These are phyloP conservation scores for Bellardia pandia DNA, from an alignment of 2,888 invertebrate species.

Conservation along the genomic window DNA sequence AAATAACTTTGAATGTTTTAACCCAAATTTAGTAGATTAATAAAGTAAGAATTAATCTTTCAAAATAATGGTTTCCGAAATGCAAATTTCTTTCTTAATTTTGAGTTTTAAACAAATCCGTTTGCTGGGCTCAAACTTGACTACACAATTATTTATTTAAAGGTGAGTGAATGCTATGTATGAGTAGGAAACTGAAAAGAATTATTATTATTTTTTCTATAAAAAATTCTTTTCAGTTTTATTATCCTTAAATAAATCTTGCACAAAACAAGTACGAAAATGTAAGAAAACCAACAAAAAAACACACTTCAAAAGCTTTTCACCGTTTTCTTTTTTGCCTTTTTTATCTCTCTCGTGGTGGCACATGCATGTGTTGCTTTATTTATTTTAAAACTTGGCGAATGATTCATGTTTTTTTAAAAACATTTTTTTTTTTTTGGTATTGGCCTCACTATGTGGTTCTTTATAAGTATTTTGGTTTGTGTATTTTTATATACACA, in stretches of 20 bases:
- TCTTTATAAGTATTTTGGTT: conserved; percentile 33
- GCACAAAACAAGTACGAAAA: background rate
- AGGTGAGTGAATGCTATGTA: background rate
- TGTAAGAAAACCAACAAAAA: background rate
- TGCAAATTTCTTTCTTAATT: background rate
- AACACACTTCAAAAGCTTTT: conserved; percentile 58
- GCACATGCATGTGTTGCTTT: conserved; percentile 29
- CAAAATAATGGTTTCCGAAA: too few relatives aligned
- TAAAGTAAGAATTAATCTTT: too few relatives aligned
- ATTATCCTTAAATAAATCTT: conserved; percentile 56
- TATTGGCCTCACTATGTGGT: conserved; percentile 57
- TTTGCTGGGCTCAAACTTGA: conserved; percentile 2
- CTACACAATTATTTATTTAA: background rate
- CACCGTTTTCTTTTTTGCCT: conserved; percentile 33
- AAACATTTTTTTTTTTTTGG: conserved; percentile 22
- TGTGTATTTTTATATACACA: conserved; percentile 13
- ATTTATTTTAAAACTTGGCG: conserved; percentile 42
- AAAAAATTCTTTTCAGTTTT: conserved; percentile 28
- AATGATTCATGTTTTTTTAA: conserved; percentile 58
- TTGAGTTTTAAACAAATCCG: background rate
- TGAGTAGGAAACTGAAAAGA: conserved; percentile 2
- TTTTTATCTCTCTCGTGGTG: background rate
- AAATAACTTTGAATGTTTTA: background rate
- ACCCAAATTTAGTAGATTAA: background rate
- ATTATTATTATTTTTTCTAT: conserved; percentile 21